These are phyloP conservation scores for Chiroxiphia lanceolata DNA, from an alignment of 2,797 vertebrate genomes.

Conservation along the genomic window DNA sequence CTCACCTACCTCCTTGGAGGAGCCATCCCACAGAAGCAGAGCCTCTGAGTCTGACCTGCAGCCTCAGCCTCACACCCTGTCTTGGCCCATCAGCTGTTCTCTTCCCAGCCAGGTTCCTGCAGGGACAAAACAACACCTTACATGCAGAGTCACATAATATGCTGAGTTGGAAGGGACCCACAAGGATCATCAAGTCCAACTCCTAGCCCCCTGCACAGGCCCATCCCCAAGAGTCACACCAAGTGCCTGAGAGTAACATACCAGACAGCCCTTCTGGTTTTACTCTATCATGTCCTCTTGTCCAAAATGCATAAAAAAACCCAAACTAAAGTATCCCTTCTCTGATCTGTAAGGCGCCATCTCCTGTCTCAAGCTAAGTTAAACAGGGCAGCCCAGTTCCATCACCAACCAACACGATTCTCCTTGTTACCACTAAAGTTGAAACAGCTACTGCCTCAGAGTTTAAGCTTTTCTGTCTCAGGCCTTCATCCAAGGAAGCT, in stretches of 20 bases:
- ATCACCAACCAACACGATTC: fast-evolving
- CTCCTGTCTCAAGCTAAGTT: background rate
- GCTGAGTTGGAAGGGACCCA: background rate
- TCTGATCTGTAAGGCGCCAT: background rate
- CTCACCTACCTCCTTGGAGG: background rate
- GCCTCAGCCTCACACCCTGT: background rate
- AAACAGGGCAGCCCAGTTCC: background rate
- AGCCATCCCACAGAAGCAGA: background rate
- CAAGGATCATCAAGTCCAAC: background rate
- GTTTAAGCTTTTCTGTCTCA: background rate
- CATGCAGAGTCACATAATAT: background rate
- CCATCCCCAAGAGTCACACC: background rate
- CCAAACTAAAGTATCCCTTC: background rate
- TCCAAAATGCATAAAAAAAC: background rate
- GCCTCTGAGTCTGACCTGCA: background rate
- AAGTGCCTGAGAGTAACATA: background rate
- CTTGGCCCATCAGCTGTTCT: background rate
- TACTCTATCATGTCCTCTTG: background rate
- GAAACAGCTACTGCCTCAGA: background rate
- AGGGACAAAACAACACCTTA: background rate
- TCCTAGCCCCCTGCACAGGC: background rate
- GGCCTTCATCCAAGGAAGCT: background rate
- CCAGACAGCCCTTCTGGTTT: background rate
- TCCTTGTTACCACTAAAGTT: background rate
- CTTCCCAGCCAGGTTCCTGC: background rate